A percentile compares a stretch with the other conserved stretches of the same genome.
These are phyloP conservation scores for Bergia puertoricense DNA, from an alignment of 92 coral and sea anemone species.

Conservation along the genomic window DNA sequence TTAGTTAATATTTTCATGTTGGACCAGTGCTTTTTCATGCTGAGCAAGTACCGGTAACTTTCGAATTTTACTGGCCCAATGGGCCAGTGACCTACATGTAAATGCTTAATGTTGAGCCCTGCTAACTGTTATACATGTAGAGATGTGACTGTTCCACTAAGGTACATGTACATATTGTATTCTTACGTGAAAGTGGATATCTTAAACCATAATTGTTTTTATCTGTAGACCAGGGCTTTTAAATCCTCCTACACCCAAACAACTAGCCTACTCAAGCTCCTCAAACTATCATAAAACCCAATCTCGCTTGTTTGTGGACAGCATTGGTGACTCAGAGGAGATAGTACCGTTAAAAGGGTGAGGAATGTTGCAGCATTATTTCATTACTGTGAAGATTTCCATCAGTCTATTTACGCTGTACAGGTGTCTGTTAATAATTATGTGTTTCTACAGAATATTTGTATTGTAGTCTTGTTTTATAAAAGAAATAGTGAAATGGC, in stretches of 20 bases:
- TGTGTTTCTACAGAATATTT: no score
- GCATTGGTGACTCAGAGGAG: neutral
- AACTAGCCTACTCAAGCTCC: neutral
- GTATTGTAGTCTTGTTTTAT: no score
- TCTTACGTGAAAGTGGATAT: no score
- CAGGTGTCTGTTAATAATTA: neutral
- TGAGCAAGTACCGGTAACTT: no score
- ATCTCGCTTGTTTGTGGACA: neutral
- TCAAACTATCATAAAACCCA: neutral
- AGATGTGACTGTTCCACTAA: neutral
- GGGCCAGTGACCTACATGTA: no score
- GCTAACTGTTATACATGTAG: neutral
- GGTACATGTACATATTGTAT: neutral
- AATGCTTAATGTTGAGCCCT: no score
- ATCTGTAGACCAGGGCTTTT: neutral
- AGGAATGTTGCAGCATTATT: neutral
- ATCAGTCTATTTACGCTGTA: neutral
- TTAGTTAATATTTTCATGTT: no score
- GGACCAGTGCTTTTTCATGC: no score
- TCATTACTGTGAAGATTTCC: neutral
- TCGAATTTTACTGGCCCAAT: no score
- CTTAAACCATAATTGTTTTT: neutral
- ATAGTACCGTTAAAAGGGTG: constrained; percentile 18
- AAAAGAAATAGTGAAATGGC: no score
- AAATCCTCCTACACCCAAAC: neutral